These are phyloP conservation scores for Eurystomus glaucurus DNA, from an alignment of 2,797 vertebrate species.

Conservation along the genomic window DNA sequence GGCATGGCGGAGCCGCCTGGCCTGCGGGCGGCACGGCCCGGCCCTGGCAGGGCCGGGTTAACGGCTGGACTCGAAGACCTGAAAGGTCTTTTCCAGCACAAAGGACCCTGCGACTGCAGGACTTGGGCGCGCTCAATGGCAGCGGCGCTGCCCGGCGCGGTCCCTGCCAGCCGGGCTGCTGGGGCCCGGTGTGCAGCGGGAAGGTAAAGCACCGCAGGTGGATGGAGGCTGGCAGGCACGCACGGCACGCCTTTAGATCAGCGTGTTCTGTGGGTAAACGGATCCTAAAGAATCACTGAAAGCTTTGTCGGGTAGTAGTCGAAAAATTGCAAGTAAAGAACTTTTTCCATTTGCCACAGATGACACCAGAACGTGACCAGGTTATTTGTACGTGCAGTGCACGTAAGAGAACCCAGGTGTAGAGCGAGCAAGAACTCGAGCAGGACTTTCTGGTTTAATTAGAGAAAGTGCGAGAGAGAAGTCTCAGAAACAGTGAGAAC, in stretches of 20 bases:
- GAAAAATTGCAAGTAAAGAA: neutral
- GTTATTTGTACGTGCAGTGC: neutral
- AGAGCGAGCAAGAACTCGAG: neutral
- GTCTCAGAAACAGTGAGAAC: neutral
- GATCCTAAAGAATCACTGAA: neutral
- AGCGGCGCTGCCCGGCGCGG: neutral
- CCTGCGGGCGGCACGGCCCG: neutral
- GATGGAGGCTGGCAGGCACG: accelerated
- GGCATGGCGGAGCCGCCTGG: neutral
- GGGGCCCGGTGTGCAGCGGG: accelerated
- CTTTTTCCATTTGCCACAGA: neutral
- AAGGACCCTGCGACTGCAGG: neutral
- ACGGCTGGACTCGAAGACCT: neutral
- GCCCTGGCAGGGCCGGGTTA: neutral
- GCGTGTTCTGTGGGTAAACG: accelerated
- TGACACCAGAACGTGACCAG: accelerated
- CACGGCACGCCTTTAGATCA: accelerated
- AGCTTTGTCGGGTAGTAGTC: neutral
- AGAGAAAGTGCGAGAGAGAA: neutral
- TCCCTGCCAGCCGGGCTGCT: accelerated
- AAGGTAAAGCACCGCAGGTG: accelerated
- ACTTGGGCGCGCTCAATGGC: neutral
- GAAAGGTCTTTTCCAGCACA: neutral
- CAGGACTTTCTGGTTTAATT: neutral
- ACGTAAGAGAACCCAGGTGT: neutral